Percentiles rank a stretch among this genome's conserved stretches.
Conservation (phyloP, 2,797 vertebrate genomes). For the Syngnathus acus region DNA sequence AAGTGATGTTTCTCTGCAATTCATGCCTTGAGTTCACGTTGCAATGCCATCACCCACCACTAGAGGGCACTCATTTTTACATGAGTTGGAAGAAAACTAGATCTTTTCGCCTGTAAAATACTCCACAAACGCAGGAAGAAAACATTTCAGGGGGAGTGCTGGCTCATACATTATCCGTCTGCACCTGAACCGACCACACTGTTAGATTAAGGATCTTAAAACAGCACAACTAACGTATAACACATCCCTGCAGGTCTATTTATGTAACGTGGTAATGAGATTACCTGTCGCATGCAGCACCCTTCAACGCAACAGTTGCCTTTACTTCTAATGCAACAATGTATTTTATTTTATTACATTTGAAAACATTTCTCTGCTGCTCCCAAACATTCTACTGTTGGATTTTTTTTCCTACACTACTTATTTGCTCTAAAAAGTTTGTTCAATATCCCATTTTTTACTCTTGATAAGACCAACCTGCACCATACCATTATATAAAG, state of each 20-base stretch:
- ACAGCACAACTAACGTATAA: conserved; percentile 31
- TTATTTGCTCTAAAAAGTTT: not conserved
- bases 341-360: not conserved
- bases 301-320: not conserved
- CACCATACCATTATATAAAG: too few relatives aligned
- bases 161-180: not conserved
- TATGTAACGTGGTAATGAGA: conserved; percentile 56
- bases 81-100: conserved; percentile 5
- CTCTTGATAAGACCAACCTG: too few relatives aligned
- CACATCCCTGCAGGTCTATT: conserved; percentile 49
- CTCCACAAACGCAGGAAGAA: conserved; percentile 6
- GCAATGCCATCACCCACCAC: conserved; percentile 44
- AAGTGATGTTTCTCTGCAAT: conserved; percentile 1
- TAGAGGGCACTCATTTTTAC: conserved; percentile 58
- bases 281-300: conserved; percentile 41
- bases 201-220: conserved; percentile 70
- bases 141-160: conserved; percentile 4
- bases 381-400: too few relatives aligned
- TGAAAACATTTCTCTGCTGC: too few relatives aligned
- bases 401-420: not conserved
- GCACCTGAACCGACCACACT: conserved; percentile 28
- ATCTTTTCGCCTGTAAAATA: not conserved
- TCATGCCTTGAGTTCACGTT: not conserved
- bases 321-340: not conserved
- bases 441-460: not conserved